phyloP scores from a whole-genome alignment of 2,888 invertebrate species.

The Macroteleia sp. region DNA sequence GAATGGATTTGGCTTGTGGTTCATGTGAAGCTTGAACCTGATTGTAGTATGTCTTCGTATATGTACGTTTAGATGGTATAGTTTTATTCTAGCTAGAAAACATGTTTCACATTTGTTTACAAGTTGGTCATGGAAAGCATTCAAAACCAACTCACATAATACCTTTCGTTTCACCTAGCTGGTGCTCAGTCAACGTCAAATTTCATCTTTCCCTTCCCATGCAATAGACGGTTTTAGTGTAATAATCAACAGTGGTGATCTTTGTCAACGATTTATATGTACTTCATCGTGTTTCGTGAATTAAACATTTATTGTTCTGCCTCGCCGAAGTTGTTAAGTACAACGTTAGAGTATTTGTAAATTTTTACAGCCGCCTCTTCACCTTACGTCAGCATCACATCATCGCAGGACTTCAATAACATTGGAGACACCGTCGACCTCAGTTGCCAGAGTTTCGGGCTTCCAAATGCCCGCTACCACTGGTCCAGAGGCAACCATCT shows the following conservation, averaged over 20 bases:
- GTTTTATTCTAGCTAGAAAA: not conserved
- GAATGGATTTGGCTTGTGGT: slow-evolving; percentile 7
- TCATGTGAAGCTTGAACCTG: not conserved
- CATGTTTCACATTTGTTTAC: not conserved
- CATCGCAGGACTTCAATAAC: slow-evolving; percentile 84
- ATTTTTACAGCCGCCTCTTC: slow-evolving; percentile 70
- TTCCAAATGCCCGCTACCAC: slow-evolving; percentile 74
- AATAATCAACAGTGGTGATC: slow-evolving; percentile 32
- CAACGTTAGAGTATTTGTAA: not conserved
- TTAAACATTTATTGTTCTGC: slow-evolving; percentile 41
- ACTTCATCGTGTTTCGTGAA: slow-evolving; percentile 29
- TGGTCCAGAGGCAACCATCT: slow-evolving; percentile 87
- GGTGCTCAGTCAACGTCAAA: slow-evolving; percentile 13
- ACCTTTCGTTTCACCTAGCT: slow-evolving; percentile 2
- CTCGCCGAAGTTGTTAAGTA: no score
- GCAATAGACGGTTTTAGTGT: slow-evolving; percentile 26
- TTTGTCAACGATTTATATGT: slow-evolving; percentile 23
- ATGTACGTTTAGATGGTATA: not conserved
- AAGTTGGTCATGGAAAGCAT: slow-evolving; percentile 1
- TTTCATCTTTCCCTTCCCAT: slow-evolving; percentile 9
- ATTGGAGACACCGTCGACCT: slow-evolving; percentile 88
- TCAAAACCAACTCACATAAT: not conserved
- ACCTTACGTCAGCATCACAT: slow-evolving; percentile 78
- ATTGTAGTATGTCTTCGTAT: not conserved
- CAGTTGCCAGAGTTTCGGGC: slow-evolving; percentile 86